Evolutionary conservation across 2,888 invertebrate genomes (phyloP), one percentile per base, ranked within the genome.

Genomic region (Drosophila histrio): DNA sequence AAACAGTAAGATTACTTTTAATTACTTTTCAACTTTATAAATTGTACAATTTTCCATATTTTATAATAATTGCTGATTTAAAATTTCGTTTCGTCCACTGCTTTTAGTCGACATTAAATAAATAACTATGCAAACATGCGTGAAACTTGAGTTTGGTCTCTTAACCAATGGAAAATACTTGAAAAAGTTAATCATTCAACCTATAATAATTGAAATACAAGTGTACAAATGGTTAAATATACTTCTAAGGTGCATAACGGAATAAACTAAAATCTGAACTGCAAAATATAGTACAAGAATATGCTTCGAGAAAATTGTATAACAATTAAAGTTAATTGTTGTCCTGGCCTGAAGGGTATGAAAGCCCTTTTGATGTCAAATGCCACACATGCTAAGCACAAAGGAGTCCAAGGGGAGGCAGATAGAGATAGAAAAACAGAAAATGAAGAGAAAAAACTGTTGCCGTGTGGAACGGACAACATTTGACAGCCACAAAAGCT

Each of bases 331-430:
- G 1, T 26, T 22, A 72, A 38, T 64, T 66, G 63, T 50, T 59
- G 47, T 32, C 47, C 41, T 57, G 61, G 30, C 13, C 53, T 49
- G 5, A 43, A 32, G 52, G 46, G 50, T 66, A 56, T 49, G 64
- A 57, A 28, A 43, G 59, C 56, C 50, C 38, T 49, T 69, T 67
- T 63, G 24, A 56, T 44, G 57, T 61, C 44, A 59, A 69, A 60
- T 56, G 64, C 74, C 59, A 68, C 54, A 75, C 72, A 72, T 67
- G 79, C 65, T 70, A 68, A 63, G 67, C 53, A 80, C 76, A 79
- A 65, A 71, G 44, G 46, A 39, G 59, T 30, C n/a, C 63, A 24
- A 32, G 28, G 13, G 43, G 13, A 17, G 36, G 17, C 15, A 39
- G 44, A 26, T 13, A 38, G 34, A 15, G 5, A 34, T 8, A 36